Percentiles rank a stretch among this genome's conserved stretches.
Evolutionary conservation across 2,797 vertebrate species (phyloP).

Genomic region (Tragelaphus oryx): DNA sequence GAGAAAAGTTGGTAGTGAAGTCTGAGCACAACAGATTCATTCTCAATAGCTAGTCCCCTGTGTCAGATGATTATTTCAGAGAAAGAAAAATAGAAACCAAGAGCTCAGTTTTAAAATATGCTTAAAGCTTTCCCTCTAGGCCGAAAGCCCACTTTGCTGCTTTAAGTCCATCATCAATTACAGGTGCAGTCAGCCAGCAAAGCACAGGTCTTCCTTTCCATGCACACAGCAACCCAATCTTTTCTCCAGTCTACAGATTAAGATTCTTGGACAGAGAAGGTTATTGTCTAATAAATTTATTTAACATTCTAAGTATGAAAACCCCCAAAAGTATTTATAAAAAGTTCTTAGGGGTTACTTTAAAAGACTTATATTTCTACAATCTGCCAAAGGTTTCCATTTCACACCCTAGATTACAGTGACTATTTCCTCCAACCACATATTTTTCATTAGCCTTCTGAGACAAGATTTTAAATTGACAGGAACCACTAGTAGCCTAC

Average conservation of each 20-base stretch:
- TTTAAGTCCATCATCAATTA: background rate
- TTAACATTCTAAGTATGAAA: slow-evolving; percentile 48
- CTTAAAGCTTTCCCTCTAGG: background rate
- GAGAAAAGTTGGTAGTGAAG: background rate
- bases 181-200: background rate
- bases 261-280: slow-evolving; percentile 1
- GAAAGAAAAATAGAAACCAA: slow-evolving; percentile 35
- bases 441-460: background rate
- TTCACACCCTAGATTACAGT: background rate
- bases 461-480: background rate
- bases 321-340: background rate
- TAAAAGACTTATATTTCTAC: slow-evolving; percentile 32
- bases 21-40: background rate
- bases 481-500: background rate
- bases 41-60: background rate
- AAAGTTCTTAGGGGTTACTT: background rate
- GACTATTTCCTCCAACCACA: background rate
- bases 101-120: slow-evolving; percentile 36
- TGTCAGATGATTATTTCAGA: background rate
- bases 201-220: background rate
- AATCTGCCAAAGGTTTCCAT: background rate
- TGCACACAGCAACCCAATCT: background rate
- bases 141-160: background rate
- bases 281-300: slow-evolving; percentile 18
- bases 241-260: slow-evolving; percentile 21